Evolutionary conservation across 2,113 vertebrate genomes (phyloP).

Genomic region (Cyprinodon brontotheroides): DNA sequence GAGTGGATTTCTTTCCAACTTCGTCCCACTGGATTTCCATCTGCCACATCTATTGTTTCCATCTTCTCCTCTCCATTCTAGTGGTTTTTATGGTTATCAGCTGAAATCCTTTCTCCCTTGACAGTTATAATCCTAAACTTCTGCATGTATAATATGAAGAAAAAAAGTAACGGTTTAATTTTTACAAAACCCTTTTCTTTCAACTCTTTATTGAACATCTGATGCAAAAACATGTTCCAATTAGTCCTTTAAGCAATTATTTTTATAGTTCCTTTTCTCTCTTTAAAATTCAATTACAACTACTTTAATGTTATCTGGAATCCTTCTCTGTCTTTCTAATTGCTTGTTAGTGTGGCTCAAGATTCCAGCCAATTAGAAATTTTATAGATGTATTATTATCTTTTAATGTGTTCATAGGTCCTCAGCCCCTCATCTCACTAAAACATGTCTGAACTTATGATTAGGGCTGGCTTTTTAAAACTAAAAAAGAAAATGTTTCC

Average conservation of each 20-base stretch:
- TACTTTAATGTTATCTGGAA: neutral
- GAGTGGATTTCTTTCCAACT: slow-evolving; percentile 33
- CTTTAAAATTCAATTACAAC: slow-evolving; percentile 1
- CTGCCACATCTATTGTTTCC: slow-evolving; percentile 50
- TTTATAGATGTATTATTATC: slow-evolving; percentile 16
- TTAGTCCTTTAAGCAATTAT: neutral
- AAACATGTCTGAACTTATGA: slow-evolving; percentile 15
- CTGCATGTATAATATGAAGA: neutral
- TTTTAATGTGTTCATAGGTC: neutral
- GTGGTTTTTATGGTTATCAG: slow-evolving; percentile 10
- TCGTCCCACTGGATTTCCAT: slow-evolving; percentile 58
- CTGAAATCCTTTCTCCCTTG: slow-evolving; percentile 12
- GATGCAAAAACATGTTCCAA: slow-evolving; percentile 6
- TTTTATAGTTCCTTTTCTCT: neutral
- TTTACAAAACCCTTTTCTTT: slow-evolving; percentile 2
- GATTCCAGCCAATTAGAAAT: slow-evolving; percentile 1
- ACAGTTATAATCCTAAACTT: neutral
- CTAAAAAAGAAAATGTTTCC: slow-evolving; percentile 12
- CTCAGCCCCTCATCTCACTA: slow-evolving; percentile 7
- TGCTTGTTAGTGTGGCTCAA: slow-evolving; percentile 16
- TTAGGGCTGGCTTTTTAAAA: slow-evolving; percentile 12
- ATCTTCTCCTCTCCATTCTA: slow-evolving; percentile 26
- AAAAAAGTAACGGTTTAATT: neutral
- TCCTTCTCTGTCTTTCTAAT: slow-evolving; percentile 13
- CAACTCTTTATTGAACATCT: neutral